A percentile compares a stretch with the other conserved stretches of the same genome.
phyloP scores from a whole-genome alignment of 2,113 vertebrate genomes.

The Raja brachyura region DNA sequence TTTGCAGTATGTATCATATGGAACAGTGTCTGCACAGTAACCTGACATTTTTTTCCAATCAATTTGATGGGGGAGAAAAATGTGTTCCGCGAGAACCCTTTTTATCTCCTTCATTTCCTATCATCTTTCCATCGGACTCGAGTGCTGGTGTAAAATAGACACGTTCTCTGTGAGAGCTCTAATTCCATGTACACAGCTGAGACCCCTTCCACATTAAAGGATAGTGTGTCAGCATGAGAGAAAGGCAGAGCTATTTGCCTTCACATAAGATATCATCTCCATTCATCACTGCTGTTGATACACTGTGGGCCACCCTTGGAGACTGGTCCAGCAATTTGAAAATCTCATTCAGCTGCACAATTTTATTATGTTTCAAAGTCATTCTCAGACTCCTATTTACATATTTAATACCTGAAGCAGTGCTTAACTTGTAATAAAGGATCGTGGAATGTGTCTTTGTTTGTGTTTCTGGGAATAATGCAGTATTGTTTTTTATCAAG shows the following conservation, averaged over 20 bases:
- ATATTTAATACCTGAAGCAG: neutral
- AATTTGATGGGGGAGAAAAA: neutral
- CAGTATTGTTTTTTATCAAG: too few species aligned
- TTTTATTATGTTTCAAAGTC: neutral
- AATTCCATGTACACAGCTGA: constrained; percentile 12
- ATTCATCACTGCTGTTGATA: neutral
- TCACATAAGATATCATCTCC: neutral
- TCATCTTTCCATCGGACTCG: neutral
- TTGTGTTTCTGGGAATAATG: too few species aligned
- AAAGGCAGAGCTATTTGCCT: neutral
- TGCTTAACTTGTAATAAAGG: neutral
- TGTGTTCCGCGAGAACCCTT: neutral
- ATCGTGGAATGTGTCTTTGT: neutral
- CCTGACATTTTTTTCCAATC: neutral
- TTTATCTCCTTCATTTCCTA: neutral
- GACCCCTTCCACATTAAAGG: neutral
- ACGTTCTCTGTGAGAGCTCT: neutral
- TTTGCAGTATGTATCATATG: neutral
- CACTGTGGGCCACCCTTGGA: neutral
- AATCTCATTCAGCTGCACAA: neutral
- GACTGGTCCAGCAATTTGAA: neutral
- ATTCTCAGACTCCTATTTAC: neutral
- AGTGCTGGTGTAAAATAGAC: neutral
- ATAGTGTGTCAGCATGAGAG: neutral
- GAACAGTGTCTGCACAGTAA: neutral